These are phyloP conservation scores for Hesperophylax magnus DNA, from an alignment of 1,140 invertebrate genomes.

Conservation along the genomic window DNA sequence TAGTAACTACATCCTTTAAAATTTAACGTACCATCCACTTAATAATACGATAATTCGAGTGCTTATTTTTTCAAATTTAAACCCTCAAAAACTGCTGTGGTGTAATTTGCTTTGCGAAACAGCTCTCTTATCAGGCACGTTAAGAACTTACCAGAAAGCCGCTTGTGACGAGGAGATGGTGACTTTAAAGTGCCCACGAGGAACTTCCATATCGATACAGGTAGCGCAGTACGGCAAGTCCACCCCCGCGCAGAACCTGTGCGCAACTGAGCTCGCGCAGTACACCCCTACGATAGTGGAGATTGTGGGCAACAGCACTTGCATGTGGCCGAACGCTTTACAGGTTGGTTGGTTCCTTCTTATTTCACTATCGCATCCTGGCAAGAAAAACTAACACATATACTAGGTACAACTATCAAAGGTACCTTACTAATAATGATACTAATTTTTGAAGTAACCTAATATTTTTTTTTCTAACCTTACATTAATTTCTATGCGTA, in stretches of 20 bases:
- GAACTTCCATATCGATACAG: constrained; percentile 90
- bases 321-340: constrained; percentile 70
- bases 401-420: too few species aligned
- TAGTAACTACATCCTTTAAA: too few species aligned
- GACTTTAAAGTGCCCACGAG: constrained; percentile 85
- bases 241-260: constrained; percentile 65
- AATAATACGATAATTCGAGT: too few species aligned
- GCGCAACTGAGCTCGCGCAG: constrained; percentile 84
- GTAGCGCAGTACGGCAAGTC: constrained; percentile 75
- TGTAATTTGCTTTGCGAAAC: constrained; percentile 52
- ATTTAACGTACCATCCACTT: too few species aligned
- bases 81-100: too few species aligned
- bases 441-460: too few species aligned
- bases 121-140: constrained; percentile 89
- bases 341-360: constrained; percentile 65
- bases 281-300: constrained; percentile 70
- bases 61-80: not conserved
- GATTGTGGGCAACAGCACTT: constrained; percentile 66
- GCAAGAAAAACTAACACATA: not conserved
- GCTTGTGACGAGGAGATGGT: constrained; percentile 90
- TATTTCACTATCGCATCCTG: constrained; percentile 20
- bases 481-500: too few species aligned
- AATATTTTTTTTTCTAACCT: too few species aligned
- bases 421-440: too few species aligned
- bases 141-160: constrained; percentile 89